Base-by-base conservation (phyloP, 2,113 vertebrate species). In the Empidonax alnorum region DNA sequence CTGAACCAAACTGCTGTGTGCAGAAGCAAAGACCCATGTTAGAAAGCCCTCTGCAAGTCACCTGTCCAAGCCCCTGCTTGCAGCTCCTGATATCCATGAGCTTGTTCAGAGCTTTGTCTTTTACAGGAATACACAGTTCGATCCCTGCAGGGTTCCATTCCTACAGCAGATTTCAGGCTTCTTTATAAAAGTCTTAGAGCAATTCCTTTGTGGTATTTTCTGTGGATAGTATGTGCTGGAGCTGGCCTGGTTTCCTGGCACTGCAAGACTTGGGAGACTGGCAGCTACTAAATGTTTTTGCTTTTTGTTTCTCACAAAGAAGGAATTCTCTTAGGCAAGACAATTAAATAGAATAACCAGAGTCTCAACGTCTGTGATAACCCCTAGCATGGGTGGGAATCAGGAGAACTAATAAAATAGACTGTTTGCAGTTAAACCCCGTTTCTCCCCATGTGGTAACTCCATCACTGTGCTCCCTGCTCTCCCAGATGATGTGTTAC, bases 231-330 rank as follows among this genome's bases (percentile, higher is more conserved):
- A 61, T 2, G 16, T 72, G 63, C 52, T 56, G 52, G 55, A 80
- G 55, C 52, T 95, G 65, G 79, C 42, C 92, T 58, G 49, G 35
- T 65, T 86, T 89, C 27, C 56, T 63, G 71, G 52, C 55, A 18
- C 39, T 55, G 74, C 24, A 12, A 14, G 68, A 74, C 73, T 18
- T 37, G 27, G 56, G 56, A 81, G 49, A 55, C n/a, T 49, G 56
- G 85, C 56, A 89, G 39, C 47, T 67, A 65, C 84, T 84, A 94
- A 92, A 86, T 30, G 65, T 56, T 81, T 92, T 84, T 89, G 27
- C 35, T 95, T 93, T 89, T 91, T 78, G 14, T 59, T 94, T 90
- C 76, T 84, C 39, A 59, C 41, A 30, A 39, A 83, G 41, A 53
- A 80, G n/a, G 72, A 44, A 81, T 62, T 84, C 31, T 89, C 52